phyloP scores from a whole-genome alignment of 2,113 vertebrate genomes.

The Caranx melampygus region DNA sequence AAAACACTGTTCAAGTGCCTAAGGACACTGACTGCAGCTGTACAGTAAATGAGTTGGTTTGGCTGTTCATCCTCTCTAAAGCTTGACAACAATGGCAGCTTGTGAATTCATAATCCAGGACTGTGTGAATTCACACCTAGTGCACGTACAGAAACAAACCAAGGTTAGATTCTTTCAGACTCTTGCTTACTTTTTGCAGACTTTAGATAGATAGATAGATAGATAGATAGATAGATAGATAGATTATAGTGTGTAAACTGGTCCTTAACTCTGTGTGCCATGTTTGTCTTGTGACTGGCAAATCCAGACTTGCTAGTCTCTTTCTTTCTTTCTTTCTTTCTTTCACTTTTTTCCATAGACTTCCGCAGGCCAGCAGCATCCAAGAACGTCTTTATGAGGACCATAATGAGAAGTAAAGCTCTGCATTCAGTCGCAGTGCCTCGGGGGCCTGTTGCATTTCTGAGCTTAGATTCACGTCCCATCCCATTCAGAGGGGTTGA shows the following conservation, averaged over 20 bases:
- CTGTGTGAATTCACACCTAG: background rate
- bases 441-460: slow-evolving; percentile 63
- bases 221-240: slow-evolving; percentile 21
- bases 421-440: slow-evolving; percentile 65
- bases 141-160: background rate
- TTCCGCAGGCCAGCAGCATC: slow-evolving; percentile 47
- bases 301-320: slow-evolving; percentile 45
- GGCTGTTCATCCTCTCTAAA: slow-evolving; percentile 2
- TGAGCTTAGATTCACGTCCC: slow-evolving; percentile 63
- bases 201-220: background rate
- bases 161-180: background rate
- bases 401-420: slow-evolving; percentile 74
- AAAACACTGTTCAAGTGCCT: slow-evolving; percentile 33
- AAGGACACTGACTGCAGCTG: slow-evolving; percentile 3
- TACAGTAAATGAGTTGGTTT: slow-evolving; percentile 1
- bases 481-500: slow-evolving; percentile 62
- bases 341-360: slow-evolving; percentile 34
- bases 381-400: slow-evolving; percentile 69
- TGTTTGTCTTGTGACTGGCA: slow-evolving; percentile 40
- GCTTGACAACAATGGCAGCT: slow-evolving; percentile 17
- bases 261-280: background rate
- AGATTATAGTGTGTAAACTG: background rate
- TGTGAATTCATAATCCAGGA: slow-evolving; percentile 31
- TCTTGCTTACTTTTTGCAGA: background rate
- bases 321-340: slow-evolving; percentile 30